Percentiles rank a stretch among this genome's conserved stretches.
These are phyloP conservation scores for Orchesella flavescens DNA, from an alignment of 2,888 invertebrate species.

Conservation along the genomic window DNA sequence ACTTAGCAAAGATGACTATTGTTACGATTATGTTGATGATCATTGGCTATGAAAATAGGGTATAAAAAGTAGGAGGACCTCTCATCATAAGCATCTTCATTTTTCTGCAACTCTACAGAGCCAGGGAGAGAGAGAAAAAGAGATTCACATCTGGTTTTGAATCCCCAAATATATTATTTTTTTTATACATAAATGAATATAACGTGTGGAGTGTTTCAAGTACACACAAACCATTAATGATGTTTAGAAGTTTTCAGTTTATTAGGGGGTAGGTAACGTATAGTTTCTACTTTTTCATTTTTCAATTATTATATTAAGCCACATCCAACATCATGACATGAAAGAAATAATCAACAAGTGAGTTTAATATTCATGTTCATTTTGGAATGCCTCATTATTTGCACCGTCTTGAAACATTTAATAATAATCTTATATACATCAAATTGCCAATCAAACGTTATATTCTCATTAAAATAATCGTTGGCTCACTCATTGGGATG, in stretches of 20 bases:
- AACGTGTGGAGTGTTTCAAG: no score
- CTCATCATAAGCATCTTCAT: slow-evolving; percentile 35
- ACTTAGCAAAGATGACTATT: slow-evolving; percentile 65
- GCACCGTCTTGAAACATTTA: slow-evolving; percentile 12
- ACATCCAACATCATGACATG: neutral
- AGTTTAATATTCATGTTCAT: slow-evolving; percentile 15
- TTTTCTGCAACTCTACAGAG: neutral
- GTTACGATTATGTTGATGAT: slow-evolving; percentile 68
- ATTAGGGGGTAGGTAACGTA: no score
- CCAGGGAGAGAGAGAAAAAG: neutral
- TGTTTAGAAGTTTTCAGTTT: no score
- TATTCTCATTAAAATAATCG: neutral
- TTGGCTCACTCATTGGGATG: neutral
- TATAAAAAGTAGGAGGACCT: slow-evolving; percentile 53
- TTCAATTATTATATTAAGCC: no score
- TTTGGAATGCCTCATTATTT: slow-evolving; percentile 34
- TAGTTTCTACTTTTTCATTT: no score
- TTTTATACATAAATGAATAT: neutral
- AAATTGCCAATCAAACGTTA: slow-evolving; percentile 40
- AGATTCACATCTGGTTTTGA: neutral
- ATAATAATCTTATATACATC: neutral
- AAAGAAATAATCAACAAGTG: slow-evolving; percentile 12
- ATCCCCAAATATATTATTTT: neutral
- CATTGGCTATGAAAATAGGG: slow-evolving; percentile 66
- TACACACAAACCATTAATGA: no score